A percentile compares a stretch with the other conserved stretches of the same genome.
phyloP scores from a whole-genome alignment of 2,888 invertebrate genomes.

The Yponomeuta sedellus region DNA sequence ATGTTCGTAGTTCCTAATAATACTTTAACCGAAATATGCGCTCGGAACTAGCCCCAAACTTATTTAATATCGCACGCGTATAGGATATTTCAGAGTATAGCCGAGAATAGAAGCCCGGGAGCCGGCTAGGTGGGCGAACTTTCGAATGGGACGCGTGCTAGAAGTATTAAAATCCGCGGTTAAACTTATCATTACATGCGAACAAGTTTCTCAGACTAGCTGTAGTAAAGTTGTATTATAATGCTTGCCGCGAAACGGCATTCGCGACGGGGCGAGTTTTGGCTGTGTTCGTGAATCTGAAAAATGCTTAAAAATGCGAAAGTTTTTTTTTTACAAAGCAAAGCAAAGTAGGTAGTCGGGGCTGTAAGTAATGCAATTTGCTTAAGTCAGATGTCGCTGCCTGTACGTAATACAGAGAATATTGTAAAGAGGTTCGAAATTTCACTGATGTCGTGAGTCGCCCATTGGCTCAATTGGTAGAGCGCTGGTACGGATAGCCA shows the following conservation, averaged over 20 bases:
- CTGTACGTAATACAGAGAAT: too few species aligned
- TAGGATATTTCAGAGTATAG: neutral
- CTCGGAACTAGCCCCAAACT: neutral
- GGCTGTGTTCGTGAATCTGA: too few species aligned
- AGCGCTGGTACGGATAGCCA: too few species aligned
- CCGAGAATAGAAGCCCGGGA: neutral
- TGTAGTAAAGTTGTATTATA: neutral
- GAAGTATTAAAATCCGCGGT: slow-evolving; percentile 9
- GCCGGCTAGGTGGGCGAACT: neutral
- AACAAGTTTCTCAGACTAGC: neutral
- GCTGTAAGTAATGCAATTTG: too few species aligned
- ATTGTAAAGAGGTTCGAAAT: too few species aligned
- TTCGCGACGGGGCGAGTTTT: too few species aligned
- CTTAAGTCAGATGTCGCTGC: too few species aligned
- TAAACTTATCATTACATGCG: neutral
- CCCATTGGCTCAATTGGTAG: too few species aligned
- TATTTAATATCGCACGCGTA: neutral
- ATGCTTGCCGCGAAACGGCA: neutral
- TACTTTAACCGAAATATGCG: neutral
- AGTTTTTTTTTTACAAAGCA: too few species aligned
- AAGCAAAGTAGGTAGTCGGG: too few species aligned
- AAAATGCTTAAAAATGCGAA: too few species aligned
- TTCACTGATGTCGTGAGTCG: too few species aligned
- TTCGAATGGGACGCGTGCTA: neutral
- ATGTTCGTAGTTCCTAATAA: neutral